phyloP scores from a whole-genome alignment of 2,888 invertebrate species.

The Bimastos eiseni region DNA sequence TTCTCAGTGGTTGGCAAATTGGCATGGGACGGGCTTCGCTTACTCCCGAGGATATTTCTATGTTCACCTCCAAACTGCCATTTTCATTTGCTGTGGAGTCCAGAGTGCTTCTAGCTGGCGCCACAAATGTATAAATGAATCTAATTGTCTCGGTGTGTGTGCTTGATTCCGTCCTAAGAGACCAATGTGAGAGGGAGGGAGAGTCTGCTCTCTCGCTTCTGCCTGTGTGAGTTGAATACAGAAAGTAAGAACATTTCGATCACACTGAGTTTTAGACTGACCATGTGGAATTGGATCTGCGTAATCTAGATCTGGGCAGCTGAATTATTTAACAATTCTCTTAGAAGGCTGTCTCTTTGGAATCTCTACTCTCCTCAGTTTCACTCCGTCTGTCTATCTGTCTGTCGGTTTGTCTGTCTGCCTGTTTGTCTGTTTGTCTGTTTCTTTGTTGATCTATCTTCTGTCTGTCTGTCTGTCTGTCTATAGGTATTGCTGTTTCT shows the following conservation, averaged over 20 bases:
- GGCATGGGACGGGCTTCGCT: too few relatives aligned
- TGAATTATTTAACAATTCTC: background rate
- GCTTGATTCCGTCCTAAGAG: background rate
- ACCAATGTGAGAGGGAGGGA: background rate
- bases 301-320: background rate
- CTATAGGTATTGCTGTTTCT: too few relatives aligned
- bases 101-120: too few relatives aligned
- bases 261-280: background rate
- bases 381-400: background rate
- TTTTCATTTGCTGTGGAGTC: too few relatives aligned
- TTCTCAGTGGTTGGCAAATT: too few relatives aligned
- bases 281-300: background rate
- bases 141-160: background rate
- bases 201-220: background rate
- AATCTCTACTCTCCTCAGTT: background rate
- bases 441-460: too few relatives aligned
- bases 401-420: background rate
- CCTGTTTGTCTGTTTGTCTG: too few relatives aligned
- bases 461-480: too few relatives aligned
- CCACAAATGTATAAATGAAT: too few relatives aligned
- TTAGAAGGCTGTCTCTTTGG: background rate
- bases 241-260: background rate
- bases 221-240: background rate
- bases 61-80: too few relatives aligned
- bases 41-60: too few relatives aligned